Conservation (phyloP, 2,113 vertebrate species). For the Atlantisia rogersi region DNA sequence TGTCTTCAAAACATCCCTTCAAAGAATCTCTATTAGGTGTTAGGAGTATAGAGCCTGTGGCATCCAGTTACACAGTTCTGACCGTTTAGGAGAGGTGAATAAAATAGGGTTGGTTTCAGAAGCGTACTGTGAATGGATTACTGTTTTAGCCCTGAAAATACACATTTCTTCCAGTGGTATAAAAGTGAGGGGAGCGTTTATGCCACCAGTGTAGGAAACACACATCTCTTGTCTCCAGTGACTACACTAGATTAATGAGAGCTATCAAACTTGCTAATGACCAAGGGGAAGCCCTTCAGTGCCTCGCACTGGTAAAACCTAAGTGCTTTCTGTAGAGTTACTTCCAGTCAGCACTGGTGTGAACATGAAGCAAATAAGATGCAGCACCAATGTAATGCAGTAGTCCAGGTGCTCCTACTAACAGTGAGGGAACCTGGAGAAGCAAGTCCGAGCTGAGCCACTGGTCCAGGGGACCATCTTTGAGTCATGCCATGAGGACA, state of each 20-base stretch:
- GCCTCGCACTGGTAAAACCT: not conserved
- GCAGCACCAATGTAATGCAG: not conserved
- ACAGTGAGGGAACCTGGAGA: not conserved
- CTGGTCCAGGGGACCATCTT: not conserved
- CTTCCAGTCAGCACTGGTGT: not conserved
- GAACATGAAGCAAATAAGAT: not conserved
- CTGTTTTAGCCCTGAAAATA: slow-evolving; percentile 49
- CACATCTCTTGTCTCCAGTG: slow-evolving; percentile 17
- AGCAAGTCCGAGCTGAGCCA: not conserved
- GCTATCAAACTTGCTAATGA: slow-evolving; percentile 27
- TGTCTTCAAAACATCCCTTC: slow-evolving; percentile 59
- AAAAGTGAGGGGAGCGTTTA: not conserved
- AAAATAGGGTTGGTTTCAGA: slow-evolving; percentile 24
- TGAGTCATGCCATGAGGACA: rapidly evolving
- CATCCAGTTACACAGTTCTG: slow-evolving; percentile 61
- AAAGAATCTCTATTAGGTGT: slow-evolving; percentile 62
- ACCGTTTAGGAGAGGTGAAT: slow-evolving; percentile 33
- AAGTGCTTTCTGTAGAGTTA: not conserved
- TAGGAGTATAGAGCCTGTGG: slow-evolving; percentile 35
- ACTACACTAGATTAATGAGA: slow-evolving; percentile 2
- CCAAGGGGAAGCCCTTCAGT: not conserved
- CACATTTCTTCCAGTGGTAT: slow-evolving; percentile 17
- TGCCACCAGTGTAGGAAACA: slow-evolving; percentile 41
- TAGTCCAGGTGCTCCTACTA: not conserved
- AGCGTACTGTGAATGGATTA: slow-evolving; percentile 28